Conservation (phyloP, 2,888 invertebrate genomes). For the Drosophila setosimentum region DNA sequence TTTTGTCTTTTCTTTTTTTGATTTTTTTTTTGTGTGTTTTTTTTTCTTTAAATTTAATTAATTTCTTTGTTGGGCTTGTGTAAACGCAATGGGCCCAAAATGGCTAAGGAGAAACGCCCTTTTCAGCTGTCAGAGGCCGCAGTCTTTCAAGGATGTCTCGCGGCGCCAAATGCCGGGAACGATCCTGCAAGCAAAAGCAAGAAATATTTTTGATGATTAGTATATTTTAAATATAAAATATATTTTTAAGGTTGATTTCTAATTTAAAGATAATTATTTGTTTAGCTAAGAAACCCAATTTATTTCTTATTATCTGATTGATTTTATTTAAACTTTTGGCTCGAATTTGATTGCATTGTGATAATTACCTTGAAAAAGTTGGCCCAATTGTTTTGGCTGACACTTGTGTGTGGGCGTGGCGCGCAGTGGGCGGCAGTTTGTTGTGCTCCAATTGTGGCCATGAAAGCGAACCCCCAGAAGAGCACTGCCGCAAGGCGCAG, state of each 20-base stretch:
- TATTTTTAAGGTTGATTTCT: too few relatives aligned
- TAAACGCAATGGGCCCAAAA: constrained; percentile 33
- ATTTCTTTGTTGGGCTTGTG: constrained; percentile 31
- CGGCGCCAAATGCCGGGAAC: constrained; percentile 24
- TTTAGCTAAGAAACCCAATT: not conserved
- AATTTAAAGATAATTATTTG: not conserved
- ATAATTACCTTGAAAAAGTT: constrained; percentile 72
- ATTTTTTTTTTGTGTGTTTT: constrained; percentile 15
- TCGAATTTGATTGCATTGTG: not conserved
- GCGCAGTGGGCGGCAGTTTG: constrained; percentile 30
- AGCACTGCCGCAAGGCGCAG: constrained; percentile 24
- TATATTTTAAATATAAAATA: not conserved
- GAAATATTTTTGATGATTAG: not conserved
- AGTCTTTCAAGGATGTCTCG: constrained; percentile 51
- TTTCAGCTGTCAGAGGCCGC: constrained; percentile 42
- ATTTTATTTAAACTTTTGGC: not conserved
- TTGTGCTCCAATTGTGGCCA: constrained; percentile 1
- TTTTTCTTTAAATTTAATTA: constrained; percentile 26
- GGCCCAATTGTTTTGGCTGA: constrained; percentile 52
- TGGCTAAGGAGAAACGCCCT: constrained; percentile 33
- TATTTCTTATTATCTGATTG: not conserved
- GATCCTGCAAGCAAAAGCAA: constrained; percentile 31
- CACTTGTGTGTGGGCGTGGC: constrained; percentile 48
- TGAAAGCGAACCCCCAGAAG: not conserved
- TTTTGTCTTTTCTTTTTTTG: constrained; percentile 14